Conservation (phyloP, 2,888 invertebrate species). For the Oscheius sp. region DNA sequence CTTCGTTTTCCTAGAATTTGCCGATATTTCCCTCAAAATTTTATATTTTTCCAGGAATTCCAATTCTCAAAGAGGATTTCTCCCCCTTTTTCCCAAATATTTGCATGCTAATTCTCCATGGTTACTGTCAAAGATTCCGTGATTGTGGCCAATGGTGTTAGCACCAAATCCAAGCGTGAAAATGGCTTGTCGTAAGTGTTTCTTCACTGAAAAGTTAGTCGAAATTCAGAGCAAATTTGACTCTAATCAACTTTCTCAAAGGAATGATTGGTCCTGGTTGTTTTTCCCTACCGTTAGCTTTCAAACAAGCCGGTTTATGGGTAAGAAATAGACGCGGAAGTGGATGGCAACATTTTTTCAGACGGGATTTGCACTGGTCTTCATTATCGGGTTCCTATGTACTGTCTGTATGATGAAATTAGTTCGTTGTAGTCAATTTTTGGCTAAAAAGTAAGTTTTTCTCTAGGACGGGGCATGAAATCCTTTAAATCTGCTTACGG, state of each 20-base stretch:
- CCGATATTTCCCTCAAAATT: too few species aligned
- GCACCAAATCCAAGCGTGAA: conserved; percentile 17
- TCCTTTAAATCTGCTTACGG: too few species aligned
- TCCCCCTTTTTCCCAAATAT: not conserved
- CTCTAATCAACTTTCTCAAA: conserved; percentile 65
- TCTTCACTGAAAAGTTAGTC: not conserved
- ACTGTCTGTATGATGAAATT: conserved; percentile 68
- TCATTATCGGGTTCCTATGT: conserved; percentile 67
- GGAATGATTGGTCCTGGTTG: conserved; percentile 72
- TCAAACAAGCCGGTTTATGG: conserved; percentile 67
- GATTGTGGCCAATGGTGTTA: not conserved
- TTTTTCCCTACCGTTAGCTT: conserved; percentile 66
- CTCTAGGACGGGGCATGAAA: not conserved
- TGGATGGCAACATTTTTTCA: conserved; percentile 42
- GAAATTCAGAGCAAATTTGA: conserved; percentile 37
- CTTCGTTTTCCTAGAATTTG: too few species aligned
- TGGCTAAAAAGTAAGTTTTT: conserved; percentile 44
- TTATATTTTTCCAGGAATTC: not conserved
- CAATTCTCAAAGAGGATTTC: too few species aligned
- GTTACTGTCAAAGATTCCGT: conserved; percentile 23
- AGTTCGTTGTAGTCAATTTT: conserved; percentile 66
- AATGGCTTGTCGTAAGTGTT: conserved; percentile 23
- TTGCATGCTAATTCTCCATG: not conserved
- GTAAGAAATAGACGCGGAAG: conserved; percentile 29
- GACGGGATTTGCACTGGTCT: conserved; percentile 64